A percentile compares a stretch with the other conserved stretches of the same genome.
phyloP scores from a whole-genome alignment of 1,140 invertebrate genomes.

The Ceratina japonica region DNA sequence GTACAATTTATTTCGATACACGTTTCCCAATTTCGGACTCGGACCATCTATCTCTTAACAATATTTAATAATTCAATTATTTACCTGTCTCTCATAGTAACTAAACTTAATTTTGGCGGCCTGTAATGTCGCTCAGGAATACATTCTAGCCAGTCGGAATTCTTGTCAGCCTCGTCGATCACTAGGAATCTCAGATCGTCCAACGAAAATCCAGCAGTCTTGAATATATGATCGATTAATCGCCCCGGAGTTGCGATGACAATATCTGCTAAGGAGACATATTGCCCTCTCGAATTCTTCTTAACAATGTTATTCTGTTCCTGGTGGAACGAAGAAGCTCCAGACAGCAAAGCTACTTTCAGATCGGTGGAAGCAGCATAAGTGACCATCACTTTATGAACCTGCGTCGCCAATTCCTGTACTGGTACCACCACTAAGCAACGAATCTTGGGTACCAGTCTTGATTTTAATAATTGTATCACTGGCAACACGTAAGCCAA shows the following conservation, averaged over 20 bases:
- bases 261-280: conserved; percentile 88
- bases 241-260: conserved; percentile 96
- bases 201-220: conserved; percentile 92
- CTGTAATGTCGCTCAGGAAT: conserved; percentile 75
- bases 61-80: conserved; percentile 22
- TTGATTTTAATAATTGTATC: conserved; percentile 83
- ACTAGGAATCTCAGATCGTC: conserved; percentile 90
- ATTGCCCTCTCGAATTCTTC: conserved; percentile 81
- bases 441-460: conserved; percentile 82
- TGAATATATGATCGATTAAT: conserved; percentile 94
- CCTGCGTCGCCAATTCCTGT: conserved; percentile 93
- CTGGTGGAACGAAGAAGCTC: conserved; percentile 84
- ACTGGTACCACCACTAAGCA: conserved; percentile 95
- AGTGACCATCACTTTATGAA: conserved; percentile 89
- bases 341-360: conserved; percentile 87
- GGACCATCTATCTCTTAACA: too few relatives aligned
- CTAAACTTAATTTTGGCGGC: conserved; percentile 67
- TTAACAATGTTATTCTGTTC: conserved; percentile 89
- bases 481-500: conserved; percentile 96
- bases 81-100: conserved; percentile 61
- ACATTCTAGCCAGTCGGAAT: conserved; percentile 93
- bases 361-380: conserved; percentile 87
- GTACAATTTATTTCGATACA: too few relatives aligned
- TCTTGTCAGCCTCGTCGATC: conserved; percentile 97
- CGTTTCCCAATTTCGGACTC: too few relatives aligned